Evolutionary conservation across 2,113 vertebrate species (phyloP), one percentile per base, ranked within the genome.

Genomic region (Epinephelus cyanopodus): DNA sequence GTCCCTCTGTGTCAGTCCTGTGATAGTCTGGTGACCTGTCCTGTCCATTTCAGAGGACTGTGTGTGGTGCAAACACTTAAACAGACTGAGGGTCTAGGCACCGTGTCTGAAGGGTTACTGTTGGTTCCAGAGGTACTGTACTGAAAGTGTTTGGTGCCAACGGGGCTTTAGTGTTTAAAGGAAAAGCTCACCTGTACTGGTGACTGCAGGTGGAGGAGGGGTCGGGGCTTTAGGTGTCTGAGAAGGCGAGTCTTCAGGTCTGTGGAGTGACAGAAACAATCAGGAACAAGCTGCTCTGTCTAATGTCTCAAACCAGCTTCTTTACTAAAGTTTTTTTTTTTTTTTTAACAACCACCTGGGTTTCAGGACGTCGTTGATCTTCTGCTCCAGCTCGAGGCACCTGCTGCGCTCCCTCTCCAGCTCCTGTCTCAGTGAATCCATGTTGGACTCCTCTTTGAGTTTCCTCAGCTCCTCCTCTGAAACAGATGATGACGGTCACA

Each of bases 381-480:
- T 98, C 90, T 97, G 97, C 83, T 99, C 98, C 84, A 99, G 94
- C 85, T 99, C 98, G 0, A 94, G 27, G 67, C 97, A 94, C 68
- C 95, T 96, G 82, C 94, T 91, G 47, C 96, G 96, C 77, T 99
- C 98, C 54, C 95, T 97, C 89, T 99, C 98, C 83, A 99, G 95
- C 78, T 99, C 98, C 90, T 97, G 97, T 39, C 93, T 96, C 87
- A 99, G 93, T 0, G 87, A 93, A 79, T 99, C 98, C 2, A 97
- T 77, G 0, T 97, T 97, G 15, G 96, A 96, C 86, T 99, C 98
- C 71, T 99, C 98, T 58, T 96, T 89, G 7, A 99, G 94, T 83
- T 99, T 99, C 91, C 95, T 95, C 79, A 99, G 95, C 91, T 99
- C 98, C 87, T 99, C 98, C 95, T 99, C 98, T 99, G 94, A 63